Conservation (phyloP, 2,113 vertebrate species). For the Aegotheles bennettii region DNA sequence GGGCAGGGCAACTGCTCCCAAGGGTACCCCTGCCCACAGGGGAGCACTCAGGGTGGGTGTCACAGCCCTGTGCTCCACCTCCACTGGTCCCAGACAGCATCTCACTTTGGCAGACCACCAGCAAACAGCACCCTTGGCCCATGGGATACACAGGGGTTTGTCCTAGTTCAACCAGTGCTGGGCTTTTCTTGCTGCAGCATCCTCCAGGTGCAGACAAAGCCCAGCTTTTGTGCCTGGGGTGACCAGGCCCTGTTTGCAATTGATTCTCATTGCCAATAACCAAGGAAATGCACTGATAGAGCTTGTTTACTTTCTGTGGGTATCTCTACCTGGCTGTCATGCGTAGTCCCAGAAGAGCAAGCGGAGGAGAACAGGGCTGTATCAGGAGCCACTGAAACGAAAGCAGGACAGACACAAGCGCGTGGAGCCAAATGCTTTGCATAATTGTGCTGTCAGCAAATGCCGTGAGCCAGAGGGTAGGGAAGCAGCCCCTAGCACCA, state of each 20-base stretch:
- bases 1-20: background rate
- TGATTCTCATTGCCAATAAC: background rate
- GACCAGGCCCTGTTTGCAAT: background rate
- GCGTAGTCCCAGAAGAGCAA: background rate
- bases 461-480: background rate
- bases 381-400: background rate
- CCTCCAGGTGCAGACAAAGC: background rate
- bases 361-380: background rate
- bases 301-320: background rate
- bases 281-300: background rate
- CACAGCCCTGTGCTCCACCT: background rate
- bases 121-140: background rate
- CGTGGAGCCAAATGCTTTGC: background rate
- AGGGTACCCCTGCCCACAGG: too few species aligned
- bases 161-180: background rate
- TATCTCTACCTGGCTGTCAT: background rate
- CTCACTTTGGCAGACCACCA: background rate
- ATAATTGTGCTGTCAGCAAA: conserved; percentile 38
- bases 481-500: background rate
- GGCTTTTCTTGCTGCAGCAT: background rate
- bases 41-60: background rate
- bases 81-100: background rate
- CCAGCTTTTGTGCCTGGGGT: background rate
- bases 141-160: background rate
- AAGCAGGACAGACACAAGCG: background rate